phyloP scores from a whole-genome alignment of 2,888 invertebrate genomes.

The Alentia gelatinosa region DNA sequence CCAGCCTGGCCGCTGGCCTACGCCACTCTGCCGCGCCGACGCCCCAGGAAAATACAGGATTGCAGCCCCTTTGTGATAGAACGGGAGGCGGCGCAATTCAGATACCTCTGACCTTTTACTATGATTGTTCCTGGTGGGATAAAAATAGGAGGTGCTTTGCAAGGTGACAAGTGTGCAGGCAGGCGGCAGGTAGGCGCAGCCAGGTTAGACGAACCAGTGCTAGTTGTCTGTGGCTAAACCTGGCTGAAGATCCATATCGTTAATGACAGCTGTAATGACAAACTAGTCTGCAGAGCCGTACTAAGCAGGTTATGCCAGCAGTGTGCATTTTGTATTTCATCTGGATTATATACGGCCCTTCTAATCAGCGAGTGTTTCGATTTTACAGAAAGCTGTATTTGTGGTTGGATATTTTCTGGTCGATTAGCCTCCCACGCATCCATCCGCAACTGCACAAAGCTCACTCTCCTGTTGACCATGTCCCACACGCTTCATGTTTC shows the following conservation, averaged over 20 bases:
- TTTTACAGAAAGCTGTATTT: too few relatives aligned
- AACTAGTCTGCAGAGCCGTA: too few relatives aligned
- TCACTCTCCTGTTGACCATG: too few relatives aligned
- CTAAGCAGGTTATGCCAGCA: background rate
- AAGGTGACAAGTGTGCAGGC: conserved; percentile 38
- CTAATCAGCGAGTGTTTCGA: too few relatives aligned
- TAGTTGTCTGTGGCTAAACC: background rate
- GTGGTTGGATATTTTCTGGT: too few relatives aligned
- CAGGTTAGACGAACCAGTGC: background rate
- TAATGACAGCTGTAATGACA: background rate
- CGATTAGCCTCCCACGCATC: too few relatives aligned
- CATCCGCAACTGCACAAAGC: too few relatives aligned
- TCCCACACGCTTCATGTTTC: too few relatives aligned
- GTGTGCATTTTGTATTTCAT: too few relatives aligned
- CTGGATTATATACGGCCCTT: too few relatives aligned
- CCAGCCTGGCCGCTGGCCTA: background rate
- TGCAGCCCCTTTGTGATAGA: conserved; percentile 31
- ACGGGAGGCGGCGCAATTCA: conserved; percentile 32
- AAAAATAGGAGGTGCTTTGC: conserved; percentile 40
- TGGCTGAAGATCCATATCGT: background rate
- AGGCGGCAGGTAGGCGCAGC: background rate
- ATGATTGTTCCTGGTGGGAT: conserved; percentile 39
- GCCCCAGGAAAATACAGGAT: background rate
- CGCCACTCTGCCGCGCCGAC: background rate
- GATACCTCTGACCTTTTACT: conserved; percentile 48